These are phyloP conservation scores for Drosophila bunnanda DNA, from an alignment of 2,888 invertebrate genomes.

Conservation along the genomic window DNA sequence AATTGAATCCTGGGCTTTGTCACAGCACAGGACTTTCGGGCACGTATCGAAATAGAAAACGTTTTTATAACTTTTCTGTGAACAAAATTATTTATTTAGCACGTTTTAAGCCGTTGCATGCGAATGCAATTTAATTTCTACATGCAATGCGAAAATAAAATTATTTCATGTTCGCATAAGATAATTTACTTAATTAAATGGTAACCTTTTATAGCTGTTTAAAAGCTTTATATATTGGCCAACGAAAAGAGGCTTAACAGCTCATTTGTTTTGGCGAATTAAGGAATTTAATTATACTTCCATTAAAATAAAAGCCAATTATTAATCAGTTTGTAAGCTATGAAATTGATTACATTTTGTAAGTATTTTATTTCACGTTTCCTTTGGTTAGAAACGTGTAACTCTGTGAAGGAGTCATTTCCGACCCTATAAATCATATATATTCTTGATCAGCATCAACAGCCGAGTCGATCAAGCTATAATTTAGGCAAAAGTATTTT, in stretches of 20 bases:
- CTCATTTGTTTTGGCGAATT: background rate
- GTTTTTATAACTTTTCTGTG: conserved; percentile 11
- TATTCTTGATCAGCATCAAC: too few species aligned
- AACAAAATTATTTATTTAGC: conserved; percentile 17
- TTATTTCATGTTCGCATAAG: background rate
- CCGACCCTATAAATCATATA: too few species aligned
- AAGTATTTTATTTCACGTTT: background rate
- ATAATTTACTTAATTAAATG: conserved; percentile 5
- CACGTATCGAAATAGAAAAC: conserved; percentile 17
- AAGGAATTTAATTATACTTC: background rate
- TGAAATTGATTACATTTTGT: background rate
- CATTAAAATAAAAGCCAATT: background rate
- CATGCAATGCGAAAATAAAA: background rate
- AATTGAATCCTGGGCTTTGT: conserved; percentile 5
- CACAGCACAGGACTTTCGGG: conserved; percentile 2
- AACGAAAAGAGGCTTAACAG: background rate
- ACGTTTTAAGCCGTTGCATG: conserved; percentile 1
- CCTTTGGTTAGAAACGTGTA: too few species aligned
- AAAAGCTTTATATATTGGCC: background rate
- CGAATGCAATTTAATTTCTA: conserved; percentile 6
- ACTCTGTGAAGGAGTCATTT: too few species aligned
- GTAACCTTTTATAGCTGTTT: background rate
- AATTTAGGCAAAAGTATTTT: too few species aligned
- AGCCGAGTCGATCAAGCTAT: too few species aligned
- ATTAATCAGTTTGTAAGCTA: too few species aligned